A percentile compares a stretch with the other conserved stretches of the same genome.
These are phyloP conservation scores for Pseudochirops corinnae DNA, from an alignment of 2,797 vertebrate species.

Conservation along the genomic window DNA sequence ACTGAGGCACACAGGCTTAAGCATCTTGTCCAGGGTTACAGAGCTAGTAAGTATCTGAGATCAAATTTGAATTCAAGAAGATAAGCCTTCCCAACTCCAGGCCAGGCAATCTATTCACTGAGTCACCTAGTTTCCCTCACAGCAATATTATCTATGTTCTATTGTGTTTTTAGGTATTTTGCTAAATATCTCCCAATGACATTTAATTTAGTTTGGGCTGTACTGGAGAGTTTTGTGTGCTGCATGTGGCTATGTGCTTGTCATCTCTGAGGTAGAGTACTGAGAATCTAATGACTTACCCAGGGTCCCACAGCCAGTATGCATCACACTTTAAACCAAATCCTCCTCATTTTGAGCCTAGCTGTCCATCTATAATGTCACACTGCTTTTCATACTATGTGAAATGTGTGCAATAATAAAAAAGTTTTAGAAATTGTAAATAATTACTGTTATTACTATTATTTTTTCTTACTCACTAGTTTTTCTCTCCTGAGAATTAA, in stretches of 20 bases:
- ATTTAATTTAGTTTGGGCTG: not conserved
- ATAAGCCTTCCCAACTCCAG: too few species aligned
- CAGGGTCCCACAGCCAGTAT: not conserved
- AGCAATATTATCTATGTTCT: not conserved
- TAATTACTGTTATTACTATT: constrained; percentile 46
- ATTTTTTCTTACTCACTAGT: constrained; percentile 75
- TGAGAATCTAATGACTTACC: not conserved
- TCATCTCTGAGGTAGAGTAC: not conserved
- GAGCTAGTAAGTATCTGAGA: too few species aligned
- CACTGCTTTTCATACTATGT: not conserved
- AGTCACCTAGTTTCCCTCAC: not conserved
- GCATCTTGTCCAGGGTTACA: too few species aligned
- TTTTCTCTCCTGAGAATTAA: constrained; percentile 78
- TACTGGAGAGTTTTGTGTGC: not conserved
- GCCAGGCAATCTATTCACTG: not conserved
- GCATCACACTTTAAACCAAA: not conserved
- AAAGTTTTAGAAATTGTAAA: constrained; percentile 67
- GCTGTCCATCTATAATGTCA: not conserved
- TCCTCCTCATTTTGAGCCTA: not conserved
- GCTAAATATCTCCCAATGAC: not conserved
- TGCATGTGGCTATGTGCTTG: not conserved
- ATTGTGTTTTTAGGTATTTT: not conserved
- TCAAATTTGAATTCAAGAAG: too few species aligned
- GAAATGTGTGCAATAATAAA: not conserved
- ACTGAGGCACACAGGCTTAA: not conserved